These are phyloP conservation scores for Phalacrocorax pelagicus DNA, from an alignment of 2,113 vertebrate species.

Conservation along the genomic window DNA sequence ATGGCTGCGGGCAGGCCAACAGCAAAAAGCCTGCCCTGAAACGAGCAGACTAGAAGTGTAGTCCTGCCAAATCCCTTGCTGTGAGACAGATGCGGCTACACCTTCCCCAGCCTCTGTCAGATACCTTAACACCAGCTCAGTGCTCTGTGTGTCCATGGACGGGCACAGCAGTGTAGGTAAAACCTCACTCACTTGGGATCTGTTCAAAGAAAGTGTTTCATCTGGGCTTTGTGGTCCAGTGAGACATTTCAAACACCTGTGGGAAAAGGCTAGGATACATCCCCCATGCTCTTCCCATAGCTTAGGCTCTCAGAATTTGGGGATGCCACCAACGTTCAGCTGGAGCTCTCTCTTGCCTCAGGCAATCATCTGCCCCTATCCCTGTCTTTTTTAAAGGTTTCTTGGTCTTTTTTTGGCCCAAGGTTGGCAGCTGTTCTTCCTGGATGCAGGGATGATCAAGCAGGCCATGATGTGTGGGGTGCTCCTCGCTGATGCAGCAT, in stretches of 20 bases:
- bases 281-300: neutral
- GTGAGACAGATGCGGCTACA: neutral
- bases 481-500: neutral
- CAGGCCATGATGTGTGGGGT: too few relatives aligned
- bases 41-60: neutral
- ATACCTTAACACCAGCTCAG: accelerated
- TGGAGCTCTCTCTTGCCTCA: neutral
- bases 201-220: neutral
- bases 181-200: neutral
- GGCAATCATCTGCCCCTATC: neutral
- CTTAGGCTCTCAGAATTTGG: neutral
- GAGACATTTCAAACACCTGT: neutral
- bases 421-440: neutral
- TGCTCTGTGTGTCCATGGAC: accelerated
- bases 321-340: neutral
- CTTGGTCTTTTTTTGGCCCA: neutral
- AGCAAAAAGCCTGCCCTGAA: neutral
- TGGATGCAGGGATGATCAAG: neutral
- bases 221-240: neutral
- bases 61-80: neutral
- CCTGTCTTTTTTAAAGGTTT: neutral
- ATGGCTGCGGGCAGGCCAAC: neutral
- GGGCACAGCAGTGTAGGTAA: neutral
- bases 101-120: neutral
- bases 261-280: neutral